Evolutionary conservation across 2,888 invertebrate genomes (phyloP), one percentile per base, ranked within the genome.

Genomic region (Leptinotarsa tumamoca): DNA sequence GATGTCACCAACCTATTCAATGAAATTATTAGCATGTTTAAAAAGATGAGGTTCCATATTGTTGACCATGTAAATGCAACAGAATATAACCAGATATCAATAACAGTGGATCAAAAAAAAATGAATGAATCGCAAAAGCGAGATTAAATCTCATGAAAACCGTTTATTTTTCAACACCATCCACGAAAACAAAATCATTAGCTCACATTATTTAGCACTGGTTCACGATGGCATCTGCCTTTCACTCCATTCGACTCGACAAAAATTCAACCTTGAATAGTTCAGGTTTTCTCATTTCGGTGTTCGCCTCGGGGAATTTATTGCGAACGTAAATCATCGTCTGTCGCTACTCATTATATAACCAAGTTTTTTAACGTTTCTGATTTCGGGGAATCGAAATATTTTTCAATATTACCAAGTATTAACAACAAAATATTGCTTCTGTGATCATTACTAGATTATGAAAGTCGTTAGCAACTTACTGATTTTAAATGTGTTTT

Each of bases 191-290:
- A 58, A 58, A 58, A 58, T 13, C 21, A 54, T 54, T 18, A 54
- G 13, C 18, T 54, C 10, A 58, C 23, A 58, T 63, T 63, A 63
- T 54, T 69, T 56, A 18, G 43, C 69, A 69, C 43, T 51, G 54
- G 51, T 56, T 69, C 56, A 18, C 69, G 69, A 43, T 49, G 17
- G 56, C 69, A 56, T 69, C 69, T 69, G 56, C 69, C 69, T 69
- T 69, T 69, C 69, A 69, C 69, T 69, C 18, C 27, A 54, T 69
- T 69, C 43, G 56, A 69, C 33, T 18, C 23, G 13, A 69, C 56
- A 21, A 69, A 54, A 69, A 43, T 69, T 69, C 56, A 56, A 17
- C 69, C 69, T 69, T 69, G 69, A 51, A 68, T 51, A 54, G 43
- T 43, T 69, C 63, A 33, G 63, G 63, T 63, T 63, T 63, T 63